A percentile compares a stretch with the other conserved stretches of the same genome.
Conservation (phyloP, 53 echinoderm and acorn worm genomes). For the Antedon mediterranea region DNA sequence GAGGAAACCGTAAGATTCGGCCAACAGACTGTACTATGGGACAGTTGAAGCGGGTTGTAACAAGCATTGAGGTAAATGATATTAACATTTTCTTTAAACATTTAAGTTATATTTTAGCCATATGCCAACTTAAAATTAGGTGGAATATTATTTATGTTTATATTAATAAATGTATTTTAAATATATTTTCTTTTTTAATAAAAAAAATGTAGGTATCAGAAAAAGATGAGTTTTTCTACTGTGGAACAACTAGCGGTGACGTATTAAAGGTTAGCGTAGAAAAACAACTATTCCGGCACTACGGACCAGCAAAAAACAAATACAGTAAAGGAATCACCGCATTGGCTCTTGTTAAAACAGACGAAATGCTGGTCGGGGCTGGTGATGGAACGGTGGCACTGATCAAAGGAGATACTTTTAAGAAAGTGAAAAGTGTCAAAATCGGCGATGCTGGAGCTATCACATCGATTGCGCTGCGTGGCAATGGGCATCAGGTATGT, state of each 20-base stretch:
- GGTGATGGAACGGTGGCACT: slow-evolving; percentile 79
- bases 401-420: slow-evolving; percentile 52
- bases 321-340: slow-evolving; percentile 77
- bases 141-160: background rate
- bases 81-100: no score
- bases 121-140: no score
- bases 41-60: slow-evolving; percentile 79
- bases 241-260: slow-evolving; percentile 91
- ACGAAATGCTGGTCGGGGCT: slow-evolving; percentile 49
- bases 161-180: background rate
- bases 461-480: slow-evolving; percentile 72
- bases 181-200: background rate
- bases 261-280: slow-evolving; percentile 47
- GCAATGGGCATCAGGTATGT: slow-evolving; percentile 84
- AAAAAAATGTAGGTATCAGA: slow-evolving; percentile 31
- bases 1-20: slow-evolving; percentile 76
- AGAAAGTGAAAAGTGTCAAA: slow-evolving; percentile 41
- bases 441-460: slow-evolving; percentile 41
- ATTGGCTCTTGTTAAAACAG: slow-evolving; percentile 61
- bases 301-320: slow-evolving; percentile 69
- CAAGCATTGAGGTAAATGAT: slow-evolving; percentile 73
- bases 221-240: slow-evolving; percentile 67
- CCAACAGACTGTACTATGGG: slow-evolving; percentile 77
- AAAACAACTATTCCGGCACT: slow-evolving; percentile 33
- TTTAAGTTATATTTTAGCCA: no score